phyloP scores from a whole-genome alignment of 1,140 invertebrate species.

The Araneus ventricosus region DNA sequence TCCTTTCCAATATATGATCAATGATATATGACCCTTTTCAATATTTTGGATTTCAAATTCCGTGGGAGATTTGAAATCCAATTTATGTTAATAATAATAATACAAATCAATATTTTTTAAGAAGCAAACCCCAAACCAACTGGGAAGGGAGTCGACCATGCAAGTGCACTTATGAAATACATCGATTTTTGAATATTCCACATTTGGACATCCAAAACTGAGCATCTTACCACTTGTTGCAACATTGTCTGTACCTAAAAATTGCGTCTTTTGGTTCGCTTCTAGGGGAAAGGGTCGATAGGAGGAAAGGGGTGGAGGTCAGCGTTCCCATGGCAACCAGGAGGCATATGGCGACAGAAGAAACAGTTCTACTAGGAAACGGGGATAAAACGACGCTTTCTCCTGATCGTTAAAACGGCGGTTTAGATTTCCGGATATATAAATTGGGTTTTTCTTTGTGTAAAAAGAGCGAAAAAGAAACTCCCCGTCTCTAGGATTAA shows the following conservation, averaged over 20 bases:
- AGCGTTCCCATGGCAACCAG: neutral
- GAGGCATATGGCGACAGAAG: neutral
- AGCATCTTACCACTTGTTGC: neutral
- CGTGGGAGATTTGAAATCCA: too few species aligned
- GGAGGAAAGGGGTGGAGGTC: neutral
- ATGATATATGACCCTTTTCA: too few species aligned
- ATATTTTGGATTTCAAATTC: too few species aligned
- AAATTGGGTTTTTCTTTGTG: neutral
- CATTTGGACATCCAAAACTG: neutral
- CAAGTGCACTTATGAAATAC: too few species aligned
- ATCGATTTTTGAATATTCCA: too few species aligned
- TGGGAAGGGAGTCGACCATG: too few species aligned
- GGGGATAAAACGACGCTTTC: neutral
- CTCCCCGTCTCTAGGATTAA: neutral
- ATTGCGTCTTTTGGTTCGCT: neutral
- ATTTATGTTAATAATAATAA: too few species aligned
- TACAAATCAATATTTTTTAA: too few species aligned
- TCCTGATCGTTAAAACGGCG: neutral
- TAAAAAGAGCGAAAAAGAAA: neutral
- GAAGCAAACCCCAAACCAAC: too few species aligned
- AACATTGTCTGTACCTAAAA: neutral
- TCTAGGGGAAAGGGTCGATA: neutral
- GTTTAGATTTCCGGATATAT: conserved; percentile 4
- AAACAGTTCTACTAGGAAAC: neutral
- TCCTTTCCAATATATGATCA: too few species aligned